phyloP scores from a whole-genome alignment of 2,888 invertebrate genomes.

The Drepanosiphum platanoidis region DNA sequence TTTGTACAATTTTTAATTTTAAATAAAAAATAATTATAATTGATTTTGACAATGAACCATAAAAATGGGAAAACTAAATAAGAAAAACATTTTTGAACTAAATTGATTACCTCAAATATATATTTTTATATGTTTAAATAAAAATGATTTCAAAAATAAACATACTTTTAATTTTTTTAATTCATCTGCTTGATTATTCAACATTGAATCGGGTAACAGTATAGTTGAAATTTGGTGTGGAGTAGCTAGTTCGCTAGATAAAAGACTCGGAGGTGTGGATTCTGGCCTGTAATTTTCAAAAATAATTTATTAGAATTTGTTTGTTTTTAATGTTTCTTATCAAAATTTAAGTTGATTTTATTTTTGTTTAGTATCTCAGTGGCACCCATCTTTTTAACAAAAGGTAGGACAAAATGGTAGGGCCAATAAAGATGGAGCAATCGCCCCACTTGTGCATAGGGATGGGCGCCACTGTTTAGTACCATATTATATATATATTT shows the following conservation, averaged over 20 bases:
- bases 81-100: not conserved
- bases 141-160: too few species aligned
- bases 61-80: not conserved
- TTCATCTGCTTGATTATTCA: conserved; percentile 66
- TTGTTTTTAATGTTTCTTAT: not conserved
- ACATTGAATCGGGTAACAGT: conserved; percentile 63
- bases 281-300: conserved; percentile 65
- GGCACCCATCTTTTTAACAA: too few species aligned
- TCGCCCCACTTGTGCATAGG: too few species aligned
- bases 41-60: not conserved
- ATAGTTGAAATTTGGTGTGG: conserved; percentile 40
- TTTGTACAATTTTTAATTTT: not conserved
- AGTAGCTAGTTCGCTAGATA: conserved; percentile 64
- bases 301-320: not conserved
- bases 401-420: too few species aligned
- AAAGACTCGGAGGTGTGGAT: conserved; percentile 66
- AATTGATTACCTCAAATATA: not conserved
- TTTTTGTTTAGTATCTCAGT: not conserved
- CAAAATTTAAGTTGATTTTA: not conserved
- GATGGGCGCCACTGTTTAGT: too few species aligned
- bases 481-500: too few species aligned
- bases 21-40: not conserved
- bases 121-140: not conserved
- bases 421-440: too few species aligned
- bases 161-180: conserved; percentile 66